Evolutionary conservation across 2,888 invertebrate genomes (phyloP).

Genomic region (Stenichneumon culpator): DNA sequence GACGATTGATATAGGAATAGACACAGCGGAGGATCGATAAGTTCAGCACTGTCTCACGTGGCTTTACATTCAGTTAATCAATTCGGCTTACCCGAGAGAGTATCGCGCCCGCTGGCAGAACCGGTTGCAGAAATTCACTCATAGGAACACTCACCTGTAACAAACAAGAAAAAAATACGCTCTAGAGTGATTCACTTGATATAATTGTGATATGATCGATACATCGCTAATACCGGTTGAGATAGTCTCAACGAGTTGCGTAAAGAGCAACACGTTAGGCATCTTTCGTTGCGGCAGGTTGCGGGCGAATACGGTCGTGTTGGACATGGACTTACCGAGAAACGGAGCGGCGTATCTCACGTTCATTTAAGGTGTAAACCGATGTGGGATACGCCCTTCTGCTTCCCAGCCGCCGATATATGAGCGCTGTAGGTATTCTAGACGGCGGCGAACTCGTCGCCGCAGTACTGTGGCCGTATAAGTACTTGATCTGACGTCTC

Average conservation of each 20-base stretch:
- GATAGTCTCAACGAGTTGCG: not conserved
- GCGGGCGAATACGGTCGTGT: conserved; percentile 13
- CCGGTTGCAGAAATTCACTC: conserved; percentile 66
- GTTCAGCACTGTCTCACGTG: not conserved
- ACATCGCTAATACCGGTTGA: conserved; percentile 9
- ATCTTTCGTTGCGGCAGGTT: conserved; percentile 8
- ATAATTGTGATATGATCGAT: conserved; percentile 10
- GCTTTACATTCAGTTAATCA: conserved; percentile 50
- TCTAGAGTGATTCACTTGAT: not conserved
- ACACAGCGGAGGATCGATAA: not conserved
- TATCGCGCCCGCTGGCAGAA: conserved; percentile 62
- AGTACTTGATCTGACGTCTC: conserved; percentile 57
- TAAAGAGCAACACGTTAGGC: not conserved
- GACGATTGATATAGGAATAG: conserved; percentile 8
- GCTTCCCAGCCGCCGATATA: not conserved
- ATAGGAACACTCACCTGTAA: conserved; percentile 80
- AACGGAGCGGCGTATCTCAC: too few relatives aligned
- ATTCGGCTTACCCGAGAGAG: conserved; percentile 70
- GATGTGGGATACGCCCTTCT: too few relatives aligned
- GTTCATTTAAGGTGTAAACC: too few relatives aligned
- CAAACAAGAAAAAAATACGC: conserved; percentile 60
- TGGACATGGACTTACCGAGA: not conserved
- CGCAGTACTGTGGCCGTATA: conserved; percentile 1
- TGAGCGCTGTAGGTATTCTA: conserved; percentile 14
- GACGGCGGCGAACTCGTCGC: conserved; percentile 5